Base-by-base conservation (phyloP, 2,113 vertebrate genomes). In the Thryonomys swinderianus region DNA sequence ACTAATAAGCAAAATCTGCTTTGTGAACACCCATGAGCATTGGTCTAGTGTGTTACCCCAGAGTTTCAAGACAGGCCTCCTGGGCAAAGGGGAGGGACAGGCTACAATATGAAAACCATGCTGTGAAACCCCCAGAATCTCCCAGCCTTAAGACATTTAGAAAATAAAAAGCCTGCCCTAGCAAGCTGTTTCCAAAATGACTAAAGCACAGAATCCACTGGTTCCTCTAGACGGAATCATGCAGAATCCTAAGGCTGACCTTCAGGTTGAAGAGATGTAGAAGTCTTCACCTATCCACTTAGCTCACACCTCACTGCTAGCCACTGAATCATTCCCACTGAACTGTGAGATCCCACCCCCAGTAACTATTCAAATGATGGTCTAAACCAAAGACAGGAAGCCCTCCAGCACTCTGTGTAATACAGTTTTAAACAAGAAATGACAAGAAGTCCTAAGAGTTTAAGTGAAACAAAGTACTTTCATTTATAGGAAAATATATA, bases 381-480 rank as follows among this genome's bases (percentile, higher is more conserved):
- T 17, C 48, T 45, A 81, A 85, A 80, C n/a, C 78, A 62, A 76
- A 32, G 30, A 21, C 23, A 18, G 80, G 25, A 27, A 34, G 42
- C 25, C 5, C 78, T 37, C 18, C 48, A n/a, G 16, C 32, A 13
- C 83, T 86, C 53, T 59, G 11, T 21, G 30, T 53, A 45, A 66
- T 32, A 59, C 48, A 51, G 48, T 30, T 27, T 96, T 48, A 84
- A 93, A 51, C 45, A 88, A 85, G 37, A 85, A 93, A 93, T 90
- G 4, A 48, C 34, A 32, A 12, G 18, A 95, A 88, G 42, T 57
- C 37, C 57, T 96, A 74, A 66, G 78, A 81, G 23, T 73, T 78
- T 62, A 86, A 62, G 87, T 73, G 48, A 82, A 78, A n/a, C 59
- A 84, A 90, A 84, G 86, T 64, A 45, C 66, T 85, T 84, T 45